Evolutionary conservation across 1,140 invertebrate genomes (phyloP).

Genomic region (Procambarus virginalis): DNA sequence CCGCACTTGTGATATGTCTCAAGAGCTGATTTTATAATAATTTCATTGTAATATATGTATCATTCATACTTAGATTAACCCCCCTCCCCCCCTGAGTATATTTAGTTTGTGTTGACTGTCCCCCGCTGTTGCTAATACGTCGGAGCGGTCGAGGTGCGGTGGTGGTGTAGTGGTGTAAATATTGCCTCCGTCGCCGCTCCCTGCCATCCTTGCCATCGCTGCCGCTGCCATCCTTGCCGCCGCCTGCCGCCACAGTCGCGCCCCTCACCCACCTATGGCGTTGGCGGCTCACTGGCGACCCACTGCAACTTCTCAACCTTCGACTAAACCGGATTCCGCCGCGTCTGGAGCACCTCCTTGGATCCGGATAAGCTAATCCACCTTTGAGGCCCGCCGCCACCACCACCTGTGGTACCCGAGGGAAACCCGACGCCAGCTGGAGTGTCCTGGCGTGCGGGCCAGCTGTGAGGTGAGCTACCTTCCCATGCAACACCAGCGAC

Average conservation of each 20-base stretch:
- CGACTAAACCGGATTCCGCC: not conserved
- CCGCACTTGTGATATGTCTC: conserved; percentile 66
- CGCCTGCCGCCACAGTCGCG: conserved; percentile 17
- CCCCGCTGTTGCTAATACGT: conserved; percentile 55
- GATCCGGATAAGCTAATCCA: not conserved
- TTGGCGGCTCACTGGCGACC: conserved; percentile 6
- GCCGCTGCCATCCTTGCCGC: conserved; percentile 7
- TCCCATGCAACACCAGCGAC: not conserved
- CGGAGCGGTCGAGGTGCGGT: conserved; percentile 45
- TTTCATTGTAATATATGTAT: conserved; percentile 68
- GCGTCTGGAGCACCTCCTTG: not conserved
- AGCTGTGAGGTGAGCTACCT: not conserved
- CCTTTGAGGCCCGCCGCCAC: not conserved
- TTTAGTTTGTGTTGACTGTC: conserved; percentile 67
- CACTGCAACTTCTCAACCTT: not conserved
- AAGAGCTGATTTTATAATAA: conserved; percentile 67
- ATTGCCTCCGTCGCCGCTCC: not conserved
- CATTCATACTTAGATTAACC: conserved; percentile 67
- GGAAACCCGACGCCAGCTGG: not conserved
- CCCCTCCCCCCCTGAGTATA: conserved; percentile 32
- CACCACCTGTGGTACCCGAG: not conserved
- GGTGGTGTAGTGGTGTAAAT: conserved; percentile 23
- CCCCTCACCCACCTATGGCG: conserved; percentile 10
- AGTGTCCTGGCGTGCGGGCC: not conserved
- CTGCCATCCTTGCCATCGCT: conserved; percentile 25